Percentiles rank a stretch among this genome's conserved stretches.
Conservation (phyloP, 2,797 vertebrate species). For the Anomalospiza imberbis region DNA sequence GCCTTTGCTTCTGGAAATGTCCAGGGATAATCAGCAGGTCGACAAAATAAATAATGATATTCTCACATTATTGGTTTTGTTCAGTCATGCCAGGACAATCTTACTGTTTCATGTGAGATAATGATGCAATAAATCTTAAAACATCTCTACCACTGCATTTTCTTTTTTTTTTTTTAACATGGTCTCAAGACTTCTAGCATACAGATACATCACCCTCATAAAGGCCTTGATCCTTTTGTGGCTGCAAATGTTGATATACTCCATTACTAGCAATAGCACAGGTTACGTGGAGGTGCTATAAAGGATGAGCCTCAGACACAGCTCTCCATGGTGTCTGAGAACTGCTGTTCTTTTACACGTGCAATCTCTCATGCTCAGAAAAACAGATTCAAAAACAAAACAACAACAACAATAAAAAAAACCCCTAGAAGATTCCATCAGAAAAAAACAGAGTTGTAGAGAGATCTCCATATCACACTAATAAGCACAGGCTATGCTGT, state of each 20-base stretch:
- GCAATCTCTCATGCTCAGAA: not conserved
- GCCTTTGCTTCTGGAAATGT: not conserved
- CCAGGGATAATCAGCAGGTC: not conserved
- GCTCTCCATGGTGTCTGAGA: not conserved
- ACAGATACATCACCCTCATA: not conserved
- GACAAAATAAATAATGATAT: not conserved
- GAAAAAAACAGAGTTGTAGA: not conserved
- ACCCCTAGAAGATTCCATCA: not conserved
- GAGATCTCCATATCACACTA: not conserved
- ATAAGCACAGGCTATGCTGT: not conserved
- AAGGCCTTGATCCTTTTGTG: not conserved
- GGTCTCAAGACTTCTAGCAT: not conserved
- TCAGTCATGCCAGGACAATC: not conserved
- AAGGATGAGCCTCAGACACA: not conserved
- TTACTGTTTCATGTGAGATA: slow-evolving; percentile 10
- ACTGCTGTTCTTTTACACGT: rapidly evolving
- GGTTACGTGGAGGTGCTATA: not conserved
- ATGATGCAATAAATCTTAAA: slow-evolving; percentile 32
- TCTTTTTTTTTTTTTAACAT: not conserved
- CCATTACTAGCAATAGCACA: not conserved
- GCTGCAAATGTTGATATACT: not conserved
- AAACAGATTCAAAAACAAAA: not conserved
- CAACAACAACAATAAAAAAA: too few relatives aligned
- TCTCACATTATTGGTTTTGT: slow-evolving; percentile 5
- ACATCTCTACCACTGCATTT: not conserved